Percentiles rank a stretch among this genome's conserved stretches.
These are phyloP conservation scores for Dipus sagitta DNA, from an alignment of 2,797 vertebrate species.

Conservation along the genomic window DNA sequence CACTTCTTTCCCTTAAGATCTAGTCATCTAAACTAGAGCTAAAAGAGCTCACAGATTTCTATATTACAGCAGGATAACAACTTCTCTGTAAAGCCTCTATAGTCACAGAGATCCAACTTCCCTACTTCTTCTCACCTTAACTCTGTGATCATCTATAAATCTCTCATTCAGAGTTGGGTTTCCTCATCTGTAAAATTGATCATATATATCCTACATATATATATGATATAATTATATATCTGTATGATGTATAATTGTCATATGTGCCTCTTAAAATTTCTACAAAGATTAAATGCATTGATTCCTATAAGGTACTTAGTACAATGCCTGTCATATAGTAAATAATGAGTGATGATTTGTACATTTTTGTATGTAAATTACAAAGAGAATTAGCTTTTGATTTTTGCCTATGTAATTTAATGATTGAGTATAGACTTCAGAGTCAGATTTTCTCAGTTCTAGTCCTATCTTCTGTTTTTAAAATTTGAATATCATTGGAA, in stretches of 20 bases:
- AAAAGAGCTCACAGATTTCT: not conserved
- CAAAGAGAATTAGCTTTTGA: not conserved
- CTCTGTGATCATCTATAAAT: not conserved
- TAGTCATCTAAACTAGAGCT: not conserved
- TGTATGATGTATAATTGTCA: not conserved
- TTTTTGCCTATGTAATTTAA: not conserved
- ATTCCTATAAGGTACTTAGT: not conserved
- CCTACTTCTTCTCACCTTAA: not conserved
- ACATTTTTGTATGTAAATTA: not conserved
- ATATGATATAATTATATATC: too few relatives aligned
- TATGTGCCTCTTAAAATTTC: conserved; percentile 5
- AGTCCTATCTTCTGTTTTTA: not conserved
- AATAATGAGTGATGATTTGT: not conserved
- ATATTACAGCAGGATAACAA: not conserved
- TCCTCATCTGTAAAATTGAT: not conserved
- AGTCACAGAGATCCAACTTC: not conserved
- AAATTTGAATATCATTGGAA: not conserved
- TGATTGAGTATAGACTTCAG: not conserved
- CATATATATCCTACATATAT: too few relatives aligned
- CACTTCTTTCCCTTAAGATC: not conserved
- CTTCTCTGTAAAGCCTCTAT: not conserved
- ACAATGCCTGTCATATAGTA: not conserved
- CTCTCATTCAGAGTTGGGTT: not conserved
- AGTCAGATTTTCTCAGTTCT: not conserved
- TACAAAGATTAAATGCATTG: not conserved